Percentiles rank a stretch among this genome's conserved stretches.
Evolutionary conservation across 2,888 invertebrate species (phyloP).

Genomic region (Liodrosophila aerea): DNA sequence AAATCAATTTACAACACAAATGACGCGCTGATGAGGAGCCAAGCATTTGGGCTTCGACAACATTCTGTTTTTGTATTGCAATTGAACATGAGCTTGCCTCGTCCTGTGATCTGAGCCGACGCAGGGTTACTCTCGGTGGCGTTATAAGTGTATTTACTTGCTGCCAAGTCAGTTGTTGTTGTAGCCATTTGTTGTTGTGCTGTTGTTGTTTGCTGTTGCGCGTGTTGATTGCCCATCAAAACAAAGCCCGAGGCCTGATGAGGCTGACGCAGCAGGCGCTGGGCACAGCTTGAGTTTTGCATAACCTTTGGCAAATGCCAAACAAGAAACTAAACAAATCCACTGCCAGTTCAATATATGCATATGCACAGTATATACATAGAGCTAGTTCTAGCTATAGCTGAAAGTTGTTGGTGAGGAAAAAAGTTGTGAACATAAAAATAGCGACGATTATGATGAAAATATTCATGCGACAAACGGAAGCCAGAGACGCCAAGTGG

Average conservation of each 20-base stretch:
- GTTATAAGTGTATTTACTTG: slow-evolving; percentile 14
- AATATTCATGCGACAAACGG: slow-evolving; percentile 74
- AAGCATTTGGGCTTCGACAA: slow-evolving; percentile 1
- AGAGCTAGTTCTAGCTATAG: background rate
- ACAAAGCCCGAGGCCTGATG: slow-evolving; percentile 40
- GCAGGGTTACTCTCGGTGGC: slow-evolving; percentile 27
- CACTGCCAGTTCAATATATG: slow-evolving; percentile 29
- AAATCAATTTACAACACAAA: slow-evolving; percentile 74
- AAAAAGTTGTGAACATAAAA: slow-evolving; percentile 63
- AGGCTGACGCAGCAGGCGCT: slow-evolving; percentile 25
- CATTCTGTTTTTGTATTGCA: slow-evolving; percentile 46
- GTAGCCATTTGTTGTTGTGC: background rate
- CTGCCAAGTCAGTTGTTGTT: slow-evolving; percentile 1
- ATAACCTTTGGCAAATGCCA: slow-evolving; percentile 29
- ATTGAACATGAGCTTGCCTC: slow-evolving; percentile 58
- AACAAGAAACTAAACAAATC: slow-evolving; percentile 28
- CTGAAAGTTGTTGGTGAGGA: background rate
- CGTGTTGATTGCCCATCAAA: slow-evolving; percentile 75
- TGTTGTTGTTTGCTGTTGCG: slow-evolving; percentile 26
- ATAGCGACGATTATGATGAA: slow-evolving; percentile 75
- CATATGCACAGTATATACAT: slow-evolving; percentile 12
- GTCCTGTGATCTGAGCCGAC: slow-evolving; percentile 54
- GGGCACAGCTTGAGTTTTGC: slow-evolving; percentile 70
- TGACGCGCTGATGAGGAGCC: slow-evolving; percentile 68
- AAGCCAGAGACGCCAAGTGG: slow-evolving; percentile 47